Conservation (phyloP, 2,888 invertebrate genomes). For the Oeneis ivallda region DNA sequence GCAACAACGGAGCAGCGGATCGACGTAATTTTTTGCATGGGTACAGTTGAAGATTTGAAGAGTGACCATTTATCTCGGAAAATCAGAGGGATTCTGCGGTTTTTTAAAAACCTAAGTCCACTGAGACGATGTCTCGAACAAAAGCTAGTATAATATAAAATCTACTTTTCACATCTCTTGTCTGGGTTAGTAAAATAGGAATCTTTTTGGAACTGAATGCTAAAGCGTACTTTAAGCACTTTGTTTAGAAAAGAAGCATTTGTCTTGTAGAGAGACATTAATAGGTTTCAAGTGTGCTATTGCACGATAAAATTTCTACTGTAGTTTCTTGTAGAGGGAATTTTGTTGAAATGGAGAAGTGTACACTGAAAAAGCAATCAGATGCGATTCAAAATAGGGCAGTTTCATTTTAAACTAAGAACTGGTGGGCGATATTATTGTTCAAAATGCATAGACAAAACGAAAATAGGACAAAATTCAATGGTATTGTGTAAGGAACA, state of each 20-base stretch:
- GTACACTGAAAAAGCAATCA: constrained; percentile 16
- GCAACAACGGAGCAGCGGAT: too few species aligned
- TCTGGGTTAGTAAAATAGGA: constrained; percentile 15
- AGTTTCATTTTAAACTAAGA: constrained; percentile 1
- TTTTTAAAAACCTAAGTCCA: too few species aligned
- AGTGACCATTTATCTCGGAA: too few species aligned
- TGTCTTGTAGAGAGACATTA: constrained; percentile 39
- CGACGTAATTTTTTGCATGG: too few species aligned
- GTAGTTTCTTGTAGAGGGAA: constrained; percentile 16
- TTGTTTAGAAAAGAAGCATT: constrained; percentile 36
- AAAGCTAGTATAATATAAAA: not conserved
- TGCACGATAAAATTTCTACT: constrained; percentile 33
- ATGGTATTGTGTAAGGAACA: too few species aligned
- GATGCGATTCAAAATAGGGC: not conserved
- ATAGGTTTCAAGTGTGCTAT: constrained; percentile 37
- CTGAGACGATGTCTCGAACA: too few species aligned
- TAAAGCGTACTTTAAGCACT: constrained; percentile 31
- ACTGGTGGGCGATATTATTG: not conserved
- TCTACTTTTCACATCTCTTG: not conserved
- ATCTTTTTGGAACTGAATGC: constrained; percentile 25
- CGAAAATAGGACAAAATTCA: too few species aligned
- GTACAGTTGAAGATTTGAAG: too few species aligned
- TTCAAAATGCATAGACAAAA: not conserved
- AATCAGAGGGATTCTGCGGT: too few species aligned
- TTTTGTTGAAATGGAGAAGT: constrained; percentile 18